Evolutionary conservation across 1,140 invertebrate genomes (phyloP).

Genomic region (Anagrus nilaparvatae): DNA sequence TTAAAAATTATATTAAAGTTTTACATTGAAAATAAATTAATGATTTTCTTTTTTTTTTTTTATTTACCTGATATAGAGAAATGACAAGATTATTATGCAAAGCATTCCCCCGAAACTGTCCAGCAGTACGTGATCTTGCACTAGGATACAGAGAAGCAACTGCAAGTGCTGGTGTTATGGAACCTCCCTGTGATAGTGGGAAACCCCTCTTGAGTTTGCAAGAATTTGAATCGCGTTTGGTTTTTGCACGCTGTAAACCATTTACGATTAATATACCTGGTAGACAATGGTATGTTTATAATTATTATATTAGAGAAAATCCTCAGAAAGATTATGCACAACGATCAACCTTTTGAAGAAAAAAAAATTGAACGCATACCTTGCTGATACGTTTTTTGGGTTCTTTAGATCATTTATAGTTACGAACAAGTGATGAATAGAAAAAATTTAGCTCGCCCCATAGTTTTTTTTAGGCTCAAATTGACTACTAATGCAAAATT

Average conservation of each 20-base stretch:
- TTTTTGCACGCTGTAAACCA: constrained; percentile 80
- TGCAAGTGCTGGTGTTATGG: constrained; percentile 70
- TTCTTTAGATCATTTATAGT: too few species aligned
- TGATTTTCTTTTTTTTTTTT: too few species aligned
- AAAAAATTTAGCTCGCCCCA: too few species aligned
- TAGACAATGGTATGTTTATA: constrained; percentile 56
- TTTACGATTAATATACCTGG: constrained; percentile 70
- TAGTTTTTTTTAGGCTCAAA: too few species aligned
- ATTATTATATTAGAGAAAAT: constrained; percentile 6
- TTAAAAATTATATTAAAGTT: too few species aligned
- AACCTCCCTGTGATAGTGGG: constrained; percentile 63
- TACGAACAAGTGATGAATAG: too few species aligned
- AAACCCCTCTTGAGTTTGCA: constrained; percentile 66
- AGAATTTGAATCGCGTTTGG: constrained; percentile 71
- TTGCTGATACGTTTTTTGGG: too few species aligned
- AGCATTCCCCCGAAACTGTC: constrained; percentile 36
- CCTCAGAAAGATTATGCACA: constrained; percentile 4
- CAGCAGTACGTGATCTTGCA: constrained; percentile 33
- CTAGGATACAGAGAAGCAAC: constrained; percentile 66
- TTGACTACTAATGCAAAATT: too few species aligned
- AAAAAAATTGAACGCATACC: too few species aligned
- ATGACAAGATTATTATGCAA: constrained; percentile 38
- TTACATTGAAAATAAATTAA: too few species aligned
- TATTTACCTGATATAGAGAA: too few species aligned
- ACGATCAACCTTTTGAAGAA: too few species aligned